Evolutionary conservation across 1,140 invertebrate species (phyloP).

Genomic region (Drosophila quadrilineata): DNA sequence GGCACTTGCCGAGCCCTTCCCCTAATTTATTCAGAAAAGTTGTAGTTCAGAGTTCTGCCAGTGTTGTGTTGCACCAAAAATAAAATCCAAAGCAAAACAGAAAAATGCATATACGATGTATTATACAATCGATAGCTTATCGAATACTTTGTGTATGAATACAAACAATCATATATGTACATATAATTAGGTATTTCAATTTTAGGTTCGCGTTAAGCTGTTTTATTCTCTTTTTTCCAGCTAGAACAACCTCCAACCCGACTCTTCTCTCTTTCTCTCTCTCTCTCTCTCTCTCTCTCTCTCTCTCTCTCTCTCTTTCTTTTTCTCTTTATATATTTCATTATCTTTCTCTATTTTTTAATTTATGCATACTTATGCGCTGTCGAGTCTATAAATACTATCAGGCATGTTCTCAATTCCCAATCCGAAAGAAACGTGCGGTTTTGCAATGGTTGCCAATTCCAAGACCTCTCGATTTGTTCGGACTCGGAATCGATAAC

Average conservation of each 20-base stretch:
- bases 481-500: neutral
- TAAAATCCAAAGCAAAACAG: neutral
- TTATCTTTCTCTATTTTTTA: constrained; percentile 8
- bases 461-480: too few species aligned
- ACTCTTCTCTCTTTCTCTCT: neutral
- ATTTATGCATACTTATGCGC: constrained; percentile 14
- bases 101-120: constrained; percentile 18
- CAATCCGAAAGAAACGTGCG: too few species aligned
- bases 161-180: constrained; percentile 6
- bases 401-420: too few species aligned
- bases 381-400: too few species aligned
- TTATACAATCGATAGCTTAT: constrained; percentile 42
- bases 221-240: constrained; percentile 21
- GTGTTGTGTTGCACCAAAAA: constrained; percentile 57
- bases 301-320: neutral
- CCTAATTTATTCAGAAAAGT: neutral
- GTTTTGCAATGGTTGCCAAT: too few species aligned
- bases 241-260: constrained; percentile 4
- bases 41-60: constrained; percentile 25
- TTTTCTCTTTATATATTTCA: constrained; percentile 6
- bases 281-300: neutral
- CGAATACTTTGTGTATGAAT: constrained; percentile 17
- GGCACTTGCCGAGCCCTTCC: neutral
- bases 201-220: constrained; percentile 27
- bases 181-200: constrained; percentile 3